Evolutionary conservation across 2,797 vertebrate species (phyloP).

Genomic region (Pantherophis alleghaniensis): DNA sequence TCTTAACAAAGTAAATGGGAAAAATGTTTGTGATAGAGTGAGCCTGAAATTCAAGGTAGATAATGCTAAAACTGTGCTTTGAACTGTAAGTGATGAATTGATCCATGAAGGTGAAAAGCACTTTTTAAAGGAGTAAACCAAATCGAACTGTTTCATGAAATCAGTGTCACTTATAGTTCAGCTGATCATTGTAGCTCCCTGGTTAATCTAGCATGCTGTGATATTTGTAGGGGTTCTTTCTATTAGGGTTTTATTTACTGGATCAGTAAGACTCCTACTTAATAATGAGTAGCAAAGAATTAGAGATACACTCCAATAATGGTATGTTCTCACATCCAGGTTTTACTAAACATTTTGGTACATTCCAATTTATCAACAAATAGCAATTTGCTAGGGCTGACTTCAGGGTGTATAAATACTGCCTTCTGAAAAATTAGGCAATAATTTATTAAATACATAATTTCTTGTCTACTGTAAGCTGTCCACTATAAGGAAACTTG

Average conservation of each 20-base stretch:
- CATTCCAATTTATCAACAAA: conserved; percentile 54
- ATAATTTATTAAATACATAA: conserved; percentile 50
- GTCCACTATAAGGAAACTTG: conserved; percentile 24
- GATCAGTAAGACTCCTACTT: neutral
- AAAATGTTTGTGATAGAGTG: neutral
- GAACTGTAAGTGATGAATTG: conserved; percentile 59
- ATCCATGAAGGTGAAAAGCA: conserved; percentile 57
- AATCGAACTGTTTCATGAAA: conserved; percentile 31
- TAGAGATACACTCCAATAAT: neutral
- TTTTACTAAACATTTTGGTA: conserved; percentile 35
- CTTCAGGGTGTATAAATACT: neutral
- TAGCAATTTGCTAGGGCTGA: conserved; percentile 37
- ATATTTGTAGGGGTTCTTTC: conserved; percentile 20
- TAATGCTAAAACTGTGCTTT: conserved; percentile 46
- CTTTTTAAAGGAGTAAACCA: conserved; percentile 57
- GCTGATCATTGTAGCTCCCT: conserved; percentile 6
- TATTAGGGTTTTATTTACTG: neutral
- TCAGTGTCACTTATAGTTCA: conserved; percentile 43
- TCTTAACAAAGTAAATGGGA: conserved; percentile 40
- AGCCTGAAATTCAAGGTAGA: conserved; percentile 30
- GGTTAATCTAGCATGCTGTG: neutral
- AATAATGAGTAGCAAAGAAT: neutral
- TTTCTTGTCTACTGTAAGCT: conserved; percentile 33
- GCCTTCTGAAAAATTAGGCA: conserved; percentile 55
- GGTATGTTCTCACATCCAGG: conserved; percentile 21